Base-by-base conservation (phyloP, 1,140 invertebrate species). In the Ceratoteleas bidentatus region DNA sequence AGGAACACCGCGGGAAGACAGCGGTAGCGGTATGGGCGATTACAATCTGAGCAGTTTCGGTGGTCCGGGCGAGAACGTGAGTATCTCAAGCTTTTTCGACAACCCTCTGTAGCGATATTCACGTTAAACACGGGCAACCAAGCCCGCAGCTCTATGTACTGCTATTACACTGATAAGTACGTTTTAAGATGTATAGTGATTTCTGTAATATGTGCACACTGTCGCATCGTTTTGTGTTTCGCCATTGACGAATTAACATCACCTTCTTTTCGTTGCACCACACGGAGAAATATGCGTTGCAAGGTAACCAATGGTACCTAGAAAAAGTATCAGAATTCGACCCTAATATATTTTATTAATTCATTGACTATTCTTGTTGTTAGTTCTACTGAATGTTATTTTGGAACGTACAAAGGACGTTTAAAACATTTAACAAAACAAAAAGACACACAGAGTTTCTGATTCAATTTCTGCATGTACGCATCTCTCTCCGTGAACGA, bases 11-110 rank as follows among this genome's bases (percentile, higher is more conserved):
- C 78, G 72, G 6, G 72, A 75, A 91, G 98, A 99, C 90, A 97
- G 96, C 78, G 96, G 96, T 50, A 96, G 96, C 82, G 97, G 97
- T 80, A 98, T 99, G 96, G 96, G 96, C 77, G 97, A 98, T 88
- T 98, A 98, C 93, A 98, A 97, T 93, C 93, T 98, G 84, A 94
- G 96, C 91, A 94, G 95, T 90, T 97, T 96, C 89, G 95, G 95
- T 83, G 95, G 93, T 80, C 94, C 95, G 7, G 94, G 94, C 81
- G 95, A 96, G 92, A 96, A 96, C 89, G 95, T 95, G 90, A 94
- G 93, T 93, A 91, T 89, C 78, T 86, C 81, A 85, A 90, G 88
- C 84, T 89, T 90, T 80, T 84, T 84, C 65, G 83, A 81, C 54
- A 81, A 79, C 24, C 62, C 77, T 47, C 58, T 81, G 81, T 83